A percentile compares a stretch with the other conserved stretches of the same genome.
Conservation (phyloP, 2,113 vertebrate species). For the Sebastes schlegelii region DNA sequence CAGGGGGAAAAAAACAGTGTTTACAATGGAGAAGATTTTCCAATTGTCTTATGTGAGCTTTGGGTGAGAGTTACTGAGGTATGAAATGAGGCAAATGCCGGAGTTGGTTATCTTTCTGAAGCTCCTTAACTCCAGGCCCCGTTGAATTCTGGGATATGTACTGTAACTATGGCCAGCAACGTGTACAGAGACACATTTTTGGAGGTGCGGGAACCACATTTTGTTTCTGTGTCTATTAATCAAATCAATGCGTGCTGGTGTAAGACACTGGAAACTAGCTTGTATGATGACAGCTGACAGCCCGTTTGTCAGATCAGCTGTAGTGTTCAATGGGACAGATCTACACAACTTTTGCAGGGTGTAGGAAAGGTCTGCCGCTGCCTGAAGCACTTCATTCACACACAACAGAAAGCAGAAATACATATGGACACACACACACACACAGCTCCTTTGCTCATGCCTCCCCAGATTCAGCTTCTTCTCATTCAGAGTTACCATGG, state of each 20-base stretch:
- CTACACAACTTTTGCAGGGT: constrained; percentile 57
- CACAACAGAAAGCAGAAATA: constrained; percentile 38
- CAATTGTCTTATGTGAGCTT: constrained; percentile 69
- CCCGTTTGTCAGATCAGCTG: constrained; percentile 50
- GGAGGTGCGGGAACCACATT: not conserved
- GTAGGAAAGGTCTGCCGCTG: constrained; percentile 65
- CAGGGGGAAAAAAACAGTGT: constrained; percentile 40
- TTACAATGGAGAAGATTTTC: constrained; percentile 58
- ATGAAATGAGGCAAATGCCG: constrained; percentile 73
- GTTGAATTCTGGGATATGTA: constrained; percentile 63
- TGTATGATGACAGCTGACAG: constrained; percentile 31
- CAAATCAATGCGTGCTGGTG: constrained; percentile 8
- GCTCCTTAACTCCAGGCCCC: constrained; percentile 51
- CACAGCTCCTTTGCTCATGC: constrained; percentile 40
- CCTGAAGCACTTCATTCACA: constrained; percentile 64
- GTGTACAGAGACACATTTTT: constrained; percentile 33
- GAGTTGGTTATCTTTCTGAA: constrained; percentile 72
- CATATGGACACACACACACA: constrained; percentile 33
- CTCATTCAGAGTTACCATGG: constrained; percentile 63
- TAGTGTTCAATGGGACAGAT: constrained; percentile 55
- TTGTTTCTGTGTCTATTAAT: constrained; percentile 38
- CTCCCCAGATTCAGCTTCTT: constrained; percentile 48
- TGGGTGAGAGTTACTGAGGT: constrained; percentile 60
- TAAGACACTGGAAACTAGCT: constrained; percentile 8
- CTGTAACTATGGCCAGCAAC: constrained; percentile 43